Base-by-base conservation (phyloP, 2,888 invertebrate species). In the Orchestes rusci region DNA sequence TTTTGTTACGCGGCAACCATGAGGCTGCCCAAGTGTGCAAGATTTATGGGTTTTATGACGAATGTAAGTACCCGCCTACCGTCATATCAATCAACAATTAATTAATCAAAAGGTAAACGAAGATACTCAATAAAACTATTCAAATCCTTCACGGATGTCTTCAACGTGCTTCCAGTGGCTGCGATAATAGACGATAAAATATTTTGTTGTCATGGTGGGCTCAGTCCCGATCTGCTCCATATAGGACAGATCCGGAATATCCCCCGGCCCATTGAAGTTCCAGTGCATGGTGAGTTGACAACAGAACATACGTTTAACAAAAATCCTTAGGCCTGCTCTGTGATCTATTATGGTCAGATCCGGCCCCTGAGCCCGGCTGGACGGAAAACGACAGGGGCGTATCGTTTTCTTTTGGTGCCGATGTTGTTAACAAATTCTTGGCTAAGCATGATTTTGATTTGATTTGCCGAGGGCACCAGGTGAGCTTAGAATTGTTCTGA, bases 21-120 rank as follows among this genome's bases (percentile, higher is more conserved):
- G 80, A 80, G 59, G 78, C 79, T 60, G 77, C 78, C 33, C 73
- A 74, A 54, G 79, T 82, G 62, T 81, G 80, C 66, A 68, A 76
- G 55, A 73, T 77, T 43, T 79, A 79, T 61, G 78, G 79, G 39
- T 79, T 79, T 60, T 79, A 74, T 61, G 78, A 79, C 59, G 79
- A 79, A 68, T 79, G 79, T 74, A 68, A 59, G 58, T 55, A 45
- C 8, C 12, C 5, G 2, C 2, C n/a, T 17, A 34, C 16, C 12
- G 10, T 10, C 27, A 27, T 27, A 12, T 10, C 10, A n/a, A n/a
- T n/a, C n/a, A n/a, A n/a, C n/a, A n/a, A n/a, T n/a, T n/a, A n/a
- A n/a, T n/a, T n/a, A n/a, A n/a, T n/a, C n/a, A n/a, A n/a, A n/a
- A 64, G 64, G 63, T 56, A 62, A 71, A 71, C 48, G 61, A 48